These are phyloP conservation scores for Asbolus verrucosus DNA, from an alignment of 1,140 invertebrate species.

Conservation along the genomic window DNA sequence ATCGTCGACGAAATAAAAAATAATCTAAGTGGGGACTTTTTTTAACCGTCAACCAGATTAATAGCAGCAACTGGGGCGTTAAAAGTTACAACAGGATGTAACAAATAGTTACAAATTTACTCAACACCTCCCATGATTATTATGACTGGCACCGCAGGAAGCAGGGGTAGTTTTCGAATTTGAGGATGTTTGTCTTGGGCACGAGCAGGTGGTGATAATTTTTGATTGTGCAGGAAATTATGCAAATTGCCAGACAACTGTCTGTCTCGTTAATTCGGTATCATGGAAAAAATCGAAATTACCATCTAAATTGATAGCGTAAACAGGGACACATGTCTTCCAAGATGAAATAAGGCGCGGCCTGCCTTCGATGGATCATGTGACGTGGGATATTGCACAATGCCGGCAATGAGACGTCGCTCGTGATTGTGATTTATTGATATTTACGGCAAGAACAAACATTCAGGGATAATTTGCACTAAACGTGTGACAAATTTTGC, in stretches of 20 bases:
- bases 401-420: not conserved
- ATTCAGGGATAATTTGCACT: not conserved
- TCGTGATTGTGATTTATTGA: slow-evolving; percentile 1
- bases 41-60: not conserved
- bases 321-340: too few species aligned
- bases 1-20: slow-evolving; percentile 16
- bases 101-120: slow-evolving; percentile 39
- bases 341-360: not conserved
- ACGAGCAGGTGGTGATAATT: slow-evolving; percentile 1
- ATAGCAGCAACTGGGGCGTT: slow-evolving; percentile 14
- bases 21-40: not conserved
- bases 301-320: too few species aligned
- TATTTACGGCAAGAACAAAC: not conserved
- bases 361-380: not conserved
- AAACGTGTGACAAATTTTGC: not conserved
- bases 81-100: slow-evolving; percentile 9
- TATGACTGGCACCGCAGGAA: slow-evolving; percentile 16
- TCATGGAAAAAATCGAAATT: too few species aligned
- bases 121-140: slow-evolving; percentile 26
- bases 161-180: slow-evolving; percentile 7
- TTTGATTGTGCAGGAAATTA: too few species aligned
- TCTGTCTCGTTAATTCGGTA: too few species aligned
- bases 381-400: not conserved
- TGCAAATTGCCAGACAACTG: not conserved
- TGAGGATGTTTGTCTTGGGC: slow-evolving; percentile 12